Percentiles rank a stretch among this genome's conserved stretches.
Conservation (phyloP, 30 jellyfish, hydroid and myxozoan species). For the Calvadosia cruxmelitensis region DNA sequence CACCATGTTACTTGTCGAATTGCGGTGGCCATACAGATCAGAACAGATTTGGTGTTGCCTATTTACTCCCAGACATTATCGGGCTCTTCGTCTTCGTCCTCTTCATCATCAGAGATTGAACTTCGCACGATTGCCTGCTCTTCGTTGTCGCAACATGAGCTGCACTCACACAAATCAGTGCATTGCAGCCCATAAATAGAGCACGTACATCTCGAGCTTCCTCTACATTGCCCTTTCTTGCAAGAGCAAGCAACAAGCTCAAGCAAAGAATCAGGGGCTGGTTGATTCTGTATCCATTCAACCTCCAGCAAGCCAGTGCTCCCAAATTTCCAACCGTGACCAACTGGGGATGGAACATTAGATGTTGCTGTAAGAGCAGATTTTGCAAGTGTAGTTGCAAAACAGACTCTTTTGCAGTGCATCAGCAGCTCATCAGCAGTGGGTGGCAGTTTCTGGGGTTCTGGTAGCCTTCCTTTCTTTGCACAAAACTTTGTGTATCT, state of each 20-base stretch:
- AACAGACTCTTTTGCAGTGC: constrained; percentile 25
- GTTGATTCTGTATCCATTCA: constrained; percentile 18
- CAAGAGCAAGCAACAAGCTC: constrained; percentile 23
- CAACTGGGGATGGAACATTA: constrained; percentile 34
- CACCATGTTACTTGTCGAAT: too few relatives aligned
- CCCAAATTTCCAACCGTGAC: constrained; percentile 29
- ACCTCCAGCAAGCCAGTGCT: not conserved
- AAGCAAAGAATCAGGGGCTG: constrained; percentile 40
- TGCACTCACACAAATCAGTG: constrained; percentile 10
- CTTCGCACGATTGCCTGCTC: constrained; percentile 7
- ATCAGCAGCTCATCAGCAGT: constrained; percentile 27
- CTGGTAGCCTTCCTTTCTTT: constrained; percentile 22
- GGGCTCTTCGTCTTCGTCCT: constrained; percentile 11
- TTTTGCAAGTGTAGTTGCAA: constrained; percentile 23
- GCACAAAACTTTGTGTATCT: constrained; percentile 30
- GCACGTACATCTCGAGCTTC: constrained; percentile 7
- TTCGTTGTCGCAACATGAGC: constrained; percentile 1
- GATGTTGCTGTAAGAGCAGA: constrained; percentile 15
- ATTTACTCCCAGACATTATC: constrained; percentile 2
- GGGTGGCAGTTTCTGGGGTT: constrained; percentile 43
- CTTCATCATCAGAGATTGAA: too few relatives aligned
- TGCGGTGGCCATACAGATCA: too few relatives aligned
- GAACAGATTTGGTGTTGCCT: too few relatives aligned
- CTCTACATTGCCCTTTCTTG: constrained; percentile 15
- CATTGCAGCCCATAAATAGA: constrained; percentile 18